Conservation (phyloP, 1,140 invertebrate genomes). For the Alviniconcha marisindica region DNA sequence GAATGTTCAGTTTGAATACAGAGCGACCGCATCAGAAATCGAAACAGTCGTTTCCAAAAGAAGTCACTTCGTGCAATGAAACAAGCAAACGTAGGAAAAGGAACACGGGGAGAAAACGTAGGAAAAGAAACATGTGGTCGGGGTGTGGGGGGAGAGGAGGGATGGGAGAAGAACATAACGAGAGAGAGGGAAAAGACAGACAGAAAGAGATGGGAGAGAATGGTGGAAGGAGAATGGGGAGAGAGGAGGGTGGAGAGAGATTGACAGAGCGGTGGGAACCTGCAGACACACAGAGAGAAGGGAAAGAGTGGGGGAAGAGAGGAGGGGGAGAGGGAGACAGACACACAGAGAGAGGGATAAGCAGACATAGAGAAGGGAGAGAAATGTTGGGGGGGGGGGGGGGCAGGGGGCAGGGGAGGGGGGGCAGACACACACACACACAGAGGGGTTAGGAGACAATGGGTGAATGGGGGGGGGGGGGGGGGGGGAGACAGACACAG, state of each 20-base stretch:
- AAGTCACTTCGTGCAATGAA: no score
- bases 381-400: background rate
- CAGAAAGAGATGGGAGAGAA: no score
- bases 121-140: no score
- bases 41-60: no score
- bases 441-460: background rate
- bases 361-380: background rate
- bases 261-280: background rate
- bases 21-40: no score
- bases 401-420: background rate
- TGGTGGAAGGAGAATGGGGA: background rate
- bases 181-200: no score
- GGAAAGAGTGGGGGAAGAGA: background rate
- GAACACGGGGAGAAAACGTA: no score
- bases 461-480: background rate
- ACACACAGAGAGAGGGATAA: background rate
- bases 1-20: no score
- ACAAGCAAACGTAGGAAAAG: no score
- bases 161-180: no score
- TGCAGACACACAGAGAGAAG: background rate
- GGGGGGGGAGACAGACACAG: background rate
- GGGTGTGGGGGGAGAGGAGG: no score
- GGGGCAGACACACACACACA: background rate
- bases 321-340: background rate
- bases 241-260: background rate